These are phyloP conservation scores for Pachyseris speciosa DNA, from an alignment of 64 coral and sea anemone species.

Conservation along the genomic window DNA sequence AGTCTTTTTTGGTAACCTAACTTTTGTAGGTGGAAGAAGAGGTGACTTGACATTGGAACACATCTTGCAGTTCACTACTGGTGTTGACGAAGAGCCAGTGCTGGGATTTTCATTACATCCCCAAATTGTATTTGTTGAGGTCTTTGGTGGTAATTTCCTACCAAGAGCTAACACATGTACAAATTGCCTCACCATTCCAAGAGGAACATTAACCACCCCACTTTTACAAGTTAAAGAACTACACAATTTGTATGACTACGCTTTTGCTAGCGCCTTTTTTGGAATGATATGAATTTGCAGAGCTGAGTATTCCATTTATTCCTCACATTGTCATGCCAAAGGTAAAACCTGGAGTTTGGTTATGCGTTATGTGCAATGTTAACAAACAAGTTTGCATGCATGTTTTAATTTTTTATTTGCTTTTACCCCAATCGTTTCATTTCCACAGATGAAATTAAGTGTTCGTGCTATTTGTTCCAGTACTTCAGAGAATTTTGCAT, in stretches of 20 bases:
- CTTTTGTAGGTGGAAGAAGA: constrained; percentile 58
- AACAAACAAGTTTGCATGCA: background rate
- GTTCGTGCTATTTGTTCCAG: background rate
- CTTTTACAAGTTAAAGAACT: background rate
- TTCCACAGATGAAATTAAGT: constrained; percentile 1
- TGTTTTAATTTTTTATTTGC: background rate
- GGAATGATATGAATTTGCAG: background rate
- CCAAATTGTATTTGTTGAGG: constrained; percentile 27
- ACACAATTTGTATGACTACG: constrained; percentile 27
- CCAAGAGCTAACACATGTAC: constrained; percentile 53
- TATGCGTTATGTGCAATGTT: constrained; percentile 2
- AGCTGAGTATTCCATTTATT: background rate
- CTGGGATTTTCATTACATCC: constrained; percentile 35
- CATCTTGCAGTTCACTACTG: constrained; percentile 39
- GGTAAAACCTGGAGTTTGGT: background rate
- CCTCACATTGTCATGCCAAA: background rate
- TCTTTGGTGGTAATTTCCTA: background rate
- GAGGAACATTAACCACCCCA: background rate
- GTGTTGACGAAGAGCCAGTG: constrained; percentile 63
- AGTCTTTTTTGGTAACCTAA: background rate
- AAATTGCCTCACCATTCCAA: constrained; percentile 20
- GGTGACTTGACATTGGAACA: constrained; percentile 23
- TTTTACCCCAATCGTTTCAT: background rate
- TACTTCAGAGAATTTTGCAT: background rate
- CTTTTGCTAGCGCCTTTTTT: constrained; percentile 32